Conservation (phyloP, 1,140 invertebrate species). For the Latrodectus geometricus region DNA sequence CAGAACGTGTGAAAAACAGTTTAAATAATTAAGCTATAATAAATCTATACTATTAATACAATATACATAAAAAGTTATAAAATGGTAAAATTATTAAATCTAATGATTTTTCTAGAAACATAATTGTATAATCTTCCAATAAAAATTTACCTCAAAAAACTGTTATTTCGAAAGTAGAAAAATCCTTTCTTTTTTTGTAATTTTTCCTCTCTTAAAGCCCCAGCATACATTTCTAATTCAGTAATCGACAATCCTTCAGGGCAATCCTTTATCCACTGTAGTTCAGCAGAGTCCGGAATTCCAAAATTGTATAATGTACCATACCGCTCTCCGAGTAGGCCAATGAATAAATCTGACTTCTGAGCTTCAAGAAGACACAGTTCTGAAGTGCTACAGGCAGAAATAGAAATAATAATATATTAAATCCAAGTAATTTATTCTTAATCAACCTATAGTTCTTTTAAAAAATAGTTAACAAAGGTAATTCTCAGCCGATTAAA, state of each 20-base stretch:
- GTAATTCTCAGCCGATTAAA: too few relatives aligned
- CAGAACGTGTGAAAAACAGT: background rate
- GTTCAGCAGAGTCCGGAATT: slow-evolving; percentile 66
- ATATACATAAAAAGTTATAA: background rate
- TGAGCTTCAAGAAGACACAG: slow-evolving; percentile 70
- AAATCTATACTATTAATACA: background rate
- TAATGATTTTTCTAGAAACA: too few relatives aligned
- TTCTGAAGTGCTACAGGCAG: slow-evolving; percentile 64
- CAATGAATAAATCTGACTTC: slow-evolving; percentile 71
- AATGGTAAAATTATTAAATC: background rate
- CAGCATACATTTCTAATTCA: slow-evolving; percentile 70
- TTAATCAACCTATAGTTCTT: background rate
- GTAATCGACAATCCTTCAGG: slow-evolving; percentile 70
- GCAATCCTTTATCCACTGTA: slow-evolving; percentile 69
- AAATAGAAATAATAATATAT: background rate
- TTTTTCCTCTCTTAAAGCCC: slow-evolving; percentile 65
- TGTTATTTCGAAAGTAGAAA: slow-evolving; percentile 69
- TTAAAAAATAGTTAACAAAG: background rate
- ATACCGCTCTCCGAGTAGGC: slow-evolving; percentile 70
- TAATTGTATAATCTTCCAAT: background rate
- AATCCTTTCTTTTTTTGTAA: slow-evolving; percentile 66
- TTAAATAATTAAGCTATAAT: background rate
- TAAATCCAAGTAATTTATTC: background rate
- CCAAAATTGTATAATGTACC: slow-evolving; percentile 63
- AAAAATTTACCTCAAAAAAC: slow-evolving; percentile 61